phyloP scores from a whole-genome alignment of 1,140 invertebrate species.

The Apocrypta bakeri region DNA sequence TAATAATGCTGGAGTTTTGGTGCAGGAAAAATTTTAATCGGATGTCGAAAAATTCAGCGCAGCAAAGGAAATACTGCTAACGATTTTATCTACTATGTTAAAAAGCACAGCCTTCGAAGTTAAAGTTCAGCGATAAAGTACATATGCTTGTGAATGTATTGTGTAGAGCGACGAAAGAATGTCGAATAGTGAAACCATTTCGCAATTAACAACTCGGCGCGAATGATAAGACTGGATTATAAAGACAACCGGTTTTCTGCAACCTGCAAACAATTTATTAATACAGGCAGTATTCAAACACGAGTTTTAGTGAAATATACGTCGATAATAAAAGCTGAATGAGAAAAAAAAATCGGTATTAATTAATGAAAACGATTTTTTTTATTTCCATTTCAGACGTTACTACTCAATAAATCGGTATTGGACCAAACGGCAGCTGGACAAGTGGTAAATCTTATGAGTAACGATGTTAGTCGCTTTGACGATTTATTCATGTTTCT shows the following conservation, averaged over 20 bases:
- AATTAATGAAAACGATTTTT: neutral
- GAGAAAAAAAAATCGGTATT: too few relatives aligned
- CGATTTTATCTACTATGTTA: too few relatives aligned
- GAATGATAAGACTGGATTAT: too few relatives aligned
- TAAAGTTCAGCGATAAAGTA: neutral
- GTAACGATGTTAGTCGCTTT: constrained; percentile 85
- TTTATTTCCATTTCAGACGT: constrained; percentile 69
- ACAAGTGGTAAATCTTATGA: constrained; percentile 89
- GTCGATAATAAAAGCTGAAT: too few relatives aligned
- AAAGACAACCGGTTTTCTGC: too few relatives aligned
- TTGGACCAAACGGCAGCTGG: constrained; percentile 84
- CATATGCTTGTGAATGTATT: too few relatives aligned
- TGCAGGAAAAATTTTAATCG: too few relatives aligned
- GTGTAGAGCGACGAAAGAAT: neutral
- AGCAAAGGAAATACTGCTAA: too few relatives aligned
- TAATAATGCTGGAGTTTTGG: too few relatives aligned
- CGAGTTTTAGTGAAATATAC: neutral
- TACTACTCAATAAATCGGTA: constrained; percentile 79
- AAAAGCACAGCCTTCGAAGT: neutral
- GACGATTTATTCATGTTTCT: constrained; percentile 78
- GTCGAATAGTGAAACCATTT: neutral
- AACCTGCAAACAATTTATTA: too few relatives aligned
- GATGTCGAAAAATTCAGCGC: too few relatives aligned
- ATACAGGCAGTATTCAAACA: neutral
- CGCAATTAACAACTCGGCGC: neutral